Conservation (phyloP, 2,888 invertebrate genomes). For the Eilema griseolum region DNA sequence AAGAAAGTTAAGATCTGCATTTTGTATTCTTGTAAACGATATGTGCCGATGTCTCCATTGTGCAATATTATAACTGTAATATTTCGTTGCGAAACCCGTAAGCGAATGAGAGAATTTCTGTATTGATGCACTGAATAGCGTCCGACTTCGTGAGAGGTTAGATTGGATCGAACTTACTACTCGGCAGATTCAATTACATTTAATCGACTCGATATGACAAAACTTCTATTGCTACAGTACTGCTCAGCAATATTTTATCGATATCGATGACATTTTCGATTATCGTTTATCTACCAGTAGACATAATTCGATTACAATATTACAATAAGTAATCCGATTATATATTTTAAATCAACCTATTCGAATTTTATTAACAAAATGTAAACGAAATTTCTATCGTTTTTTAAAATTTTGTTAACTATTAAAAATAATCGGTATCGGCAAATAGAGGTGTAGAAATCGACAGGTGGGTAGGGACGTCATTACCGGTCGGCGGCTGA, state of each 20-base stretch:
- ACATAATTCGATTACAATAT: constrained; percentile 44
- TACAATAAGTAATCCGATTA: too few species aligned
- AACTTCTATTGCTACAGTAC: constrained; percentile 60
- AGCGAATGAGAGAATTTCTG: constrained; percentile 56
- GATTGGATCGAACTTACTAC: constrained; percentile 67
- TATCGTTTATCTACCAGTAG: constrained; percentile 52
- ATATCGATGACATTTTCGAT: constrained; percentile 58
- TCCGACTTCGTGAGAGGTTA: constrained; percentile 72
- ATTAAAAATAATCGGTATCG: constrained; percentile 34
- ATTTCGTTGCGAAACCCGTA: constrained; percentile 64
- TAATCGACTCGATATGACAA: constrained; percentile 73
- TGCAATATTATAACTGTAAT: constrained; percentile 62
- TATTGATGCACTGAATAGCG: constrained; percentile 69
- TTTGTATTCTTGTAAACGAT: constrained; percentile 45
- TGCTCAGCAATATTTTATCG: constrained; percentile 53
- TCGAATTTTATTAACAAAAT: background rate
- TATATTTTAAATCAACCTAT: too few species aligned
- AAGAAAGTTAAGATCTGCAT: constrained; percentile 42
- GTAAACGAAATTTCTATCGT: background rate
- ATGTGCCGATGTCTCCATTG: constrained; percentile 46
- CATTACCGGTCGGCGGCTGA: constrained; percentile 78
- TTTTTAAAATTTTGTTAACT: constrained; percentile 35
- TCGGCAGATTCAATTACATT: constrained; percentile 75
- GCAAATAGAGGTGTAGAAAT: constrained; percentile 58
- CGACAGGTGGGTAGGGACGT: constrained; percentile 75